These are phyloP conservation scores for Galendromus occidentalis DNA, from an alignment of 1,140 invertebrate genomes.

Conservation along the genomic window DNA sequence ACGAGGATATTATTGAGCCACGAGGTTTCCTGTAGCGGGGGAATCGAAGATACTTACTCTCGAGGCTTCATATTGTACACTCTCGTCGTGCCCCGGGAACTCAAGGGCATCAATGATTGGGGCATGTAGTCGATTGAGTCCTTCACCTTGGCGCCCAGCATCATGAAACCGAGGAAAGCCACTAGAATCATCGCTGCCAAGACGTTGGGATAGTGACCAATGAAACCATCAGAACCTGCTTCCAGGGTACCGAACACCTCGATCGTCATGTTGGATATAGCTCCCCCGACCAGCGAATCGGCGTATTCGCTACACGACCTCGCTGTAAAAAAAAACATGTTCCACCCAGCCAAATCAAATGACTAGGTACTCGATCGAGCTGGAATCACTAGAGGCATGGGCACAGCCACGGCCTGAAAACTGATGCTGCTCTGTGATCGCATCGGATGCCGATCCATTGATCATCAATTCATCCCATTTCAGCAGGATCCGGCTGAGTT, in stretches of 20 bases:
- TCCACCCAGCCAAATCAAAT: no score
- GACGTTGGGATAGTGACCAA: conserved; percentile 31
- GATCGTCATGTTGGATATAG: conserved; percentile 57
- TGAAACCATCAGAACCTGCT: conserved; percentile 33
- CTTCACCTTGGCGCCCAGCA: conserved; percentile 60
- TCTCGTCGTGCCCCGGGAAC: background rate
- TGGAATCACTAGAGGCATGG: no score
- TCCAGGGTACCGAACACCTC: conserved; percentile 46
- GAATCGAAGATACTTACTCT: no score
- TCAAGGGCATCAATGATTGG: background rate
- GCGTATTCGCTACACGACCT: conserved; percentile 80
- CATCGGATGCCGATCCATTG: no score
- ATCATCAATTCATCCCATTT: no score
- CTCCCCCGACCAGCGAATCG: conserved; percentile 54
- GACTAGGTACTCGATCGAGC: no score
- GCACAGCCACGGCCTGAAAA: no score
- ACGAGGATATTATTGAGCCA: conserved; percentile 61
- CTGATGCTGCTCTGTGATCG: no score
- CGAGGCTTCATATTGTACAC: background rate
- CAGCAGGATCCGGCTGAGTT: no score
- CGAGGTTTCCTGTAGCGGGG: conserved; percentile 32
- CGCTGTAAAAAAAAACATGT: conserved; percentile 49
- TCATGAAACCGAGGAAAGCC: conserved; percentile 29
- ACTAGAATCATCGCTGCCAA: conserved; percentile 23
- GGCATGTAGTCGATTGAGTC: background rate